Base-by-base conservation (phyloP, 2,888 invertebrate genomes). In the Criorhina ranunculi region DNA sequence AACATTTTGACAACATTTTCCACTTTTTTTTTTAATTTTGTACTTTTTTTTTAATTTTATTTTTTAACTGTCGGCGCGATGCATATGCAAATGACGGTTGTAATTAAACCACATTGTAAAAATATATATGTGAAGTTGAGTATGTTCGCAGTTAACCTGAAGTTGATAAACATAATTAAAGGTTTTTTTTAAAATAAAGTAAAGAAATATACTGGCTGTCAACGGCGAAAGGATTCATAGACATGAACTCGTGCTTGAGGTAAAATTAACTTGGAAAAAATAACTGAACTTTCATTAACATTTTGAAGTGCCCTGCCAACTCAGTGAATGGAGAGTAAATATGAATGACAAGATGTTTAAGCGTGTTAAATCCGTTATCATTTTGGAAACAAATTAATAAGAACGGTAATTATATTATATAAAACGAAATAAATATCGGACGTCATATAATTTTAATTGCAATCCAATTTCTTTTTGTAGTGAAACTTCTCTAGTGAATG, bases 1-100 rank as follows among this genome's bases (percentile, higher is more conserved):
- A 76, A 64, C 64, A 85, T 85, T 80, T 66, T 70, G 69, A 57
- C 83, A 79, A 62, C 72, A 44, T 69, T 77, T 60, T 59, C 40
- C 31, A 0, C 15, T 51, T 42, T 62, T 31, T 53, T 24, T 64
- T 53, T 24, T 40, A 6, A 8, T 15, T 46, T 51, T 55, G 35
- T 78, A 11, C 15, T 53, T 24, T 35, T 11, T 15, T 44, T 11
- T 67, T 57, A 44, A 8, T 19, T 24, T 55, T 42, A 49, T 15
- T 51, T 46, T 72, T 70, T 60, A 49, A 51, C 8, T 67, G 51
- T 15, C 1, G 19, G 11, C 57, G 40, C 3, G 24, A 31, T 72
- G 42, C 57, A 40, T 53, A 80, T 80, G 66, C 60, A 67, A 37
- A 80, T 73, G 53, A 55, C 40, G 33, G 40, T 15, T 66, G 19